phyloP scores from a whole-genome alignment of 2,113 vertebrate species.

The Brachypteracias leptosomus region DNA sequence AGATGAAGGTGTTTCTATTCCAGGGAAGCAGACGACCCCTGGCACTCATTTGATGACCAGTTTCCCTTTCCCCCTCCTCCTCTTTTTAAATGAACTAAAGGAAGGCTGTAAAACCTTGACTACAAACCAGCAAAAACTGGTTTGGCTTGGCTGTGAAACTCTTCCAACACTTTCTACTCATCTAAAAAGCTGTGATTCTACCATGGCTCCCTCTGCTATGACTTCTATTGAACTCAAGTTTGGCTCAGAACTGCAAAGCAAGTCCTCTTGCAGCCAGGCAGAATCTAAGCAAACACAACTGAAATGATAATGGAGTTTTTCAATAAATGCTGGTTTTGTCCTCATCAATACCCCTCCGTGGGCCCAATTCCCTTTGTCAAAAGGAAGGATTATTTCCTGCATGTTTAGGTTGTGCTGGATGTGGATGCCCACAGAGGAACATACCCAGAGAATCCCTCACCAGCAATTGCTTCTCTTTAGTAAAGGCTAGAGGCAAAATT shows the following conservation, averaged over 20 bases:
- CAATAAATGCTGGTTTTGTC: neutral
- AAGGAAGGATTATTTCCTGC: neutral
- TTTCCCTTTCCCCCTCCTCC: fast-evolving
- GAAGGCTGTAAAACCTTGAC: neutral
- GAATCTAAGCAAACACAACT: neutral
- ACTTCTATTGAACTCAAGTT: neutral
- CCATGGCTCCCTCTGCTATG: neutral
- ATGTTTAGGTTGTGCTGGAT: neutral
- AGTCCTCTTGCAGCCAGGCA: neutral
- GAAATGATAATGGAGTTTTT: neutral
- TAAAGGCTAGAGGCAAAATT: neutral
- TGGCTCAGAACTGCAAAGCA: neutral
- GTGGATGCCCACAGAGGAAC: fast-evolving
- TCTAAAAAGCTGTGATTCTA: neutral
- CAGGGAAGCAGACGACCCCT: neutral
- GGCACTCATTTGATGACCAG: neutral
- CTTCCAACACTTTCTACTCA: neutral
- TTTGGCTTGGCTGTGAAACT: neutral
- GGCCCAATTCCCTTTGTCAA: neutral
- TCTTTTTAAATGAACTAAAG: neutral
- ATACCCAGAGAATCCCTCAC: neutral
- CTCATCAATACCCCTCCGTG: neutral
- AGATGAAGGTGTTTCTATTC: neutral
- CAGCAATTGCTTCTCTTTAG: neutral
- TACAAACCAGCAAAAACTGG: neutral